A percentile compares a stretch with the other conserved stretches of the same genome.
phyloP scores from a whole-genome alignment of 2,113 vertebrate genomes.

The Gymnarchus niloticus region DNA sequence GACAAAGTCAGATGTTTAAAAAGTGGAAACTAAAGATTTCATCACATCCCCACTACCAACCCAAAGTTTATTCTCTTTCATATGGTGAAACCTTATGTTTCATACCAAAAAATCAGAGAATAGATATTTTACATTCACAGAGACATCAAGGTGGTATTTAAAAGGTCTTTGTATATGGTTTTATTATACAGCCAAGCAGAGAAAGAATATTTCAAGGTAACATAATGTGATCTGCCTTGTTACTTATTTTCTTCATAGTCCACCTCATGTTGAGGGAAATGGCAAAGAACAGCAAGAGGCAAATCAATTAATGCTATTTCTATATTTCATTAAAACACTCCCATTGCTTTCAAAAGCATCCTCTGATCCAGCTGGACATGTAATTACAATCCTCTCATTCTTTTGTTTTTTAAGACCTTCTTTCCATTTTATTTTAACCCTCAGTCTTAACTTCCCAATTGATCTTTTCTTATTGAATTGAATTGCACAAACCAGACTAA shows the following conservation, averaged over 20 bases:
- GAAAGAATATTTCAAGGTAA: background rate
- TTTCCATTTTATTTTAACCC: background rate
- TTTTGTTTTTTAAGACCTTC: background rate
- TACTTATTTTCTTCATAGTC: background rate
- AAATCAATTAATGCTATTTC: conserved; percentile 18
- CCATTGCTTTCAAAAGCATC: background rate
- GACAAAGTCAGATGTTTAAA: background rate
- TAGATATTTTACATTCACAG: no score
- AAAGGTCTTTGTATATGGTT: background rate
- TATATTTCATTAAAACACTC: conserved; percentile 7
- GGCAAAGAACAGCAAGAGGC: background rate
- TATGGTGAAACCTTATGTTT: no score
- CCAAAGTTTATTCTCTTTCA: no score
- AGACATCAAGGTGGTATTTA: background rate
- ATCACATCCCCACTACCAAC: background rate
- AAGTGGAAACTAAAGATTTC: background rate
- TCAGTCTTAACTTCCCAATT: background rate
- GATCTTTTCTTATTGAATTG: background rate
- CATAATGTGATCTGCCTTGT: background rate
- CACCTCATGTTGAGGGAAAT: background rate
- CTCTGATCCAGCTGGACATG: background rate
- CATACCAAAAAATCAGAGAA: no score
- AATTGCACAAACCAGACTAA: background rate
- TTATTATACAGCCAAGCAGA: background rate
- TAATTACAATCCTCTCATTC: background rate